Percentiles rank a stretch among this genome's conserved stretches.
These are phyloP conservation scores for Eufriesea mexicana DNA, from an alignment of 1,140 invertebrate species.

Conservation along the genomic window DNA sequence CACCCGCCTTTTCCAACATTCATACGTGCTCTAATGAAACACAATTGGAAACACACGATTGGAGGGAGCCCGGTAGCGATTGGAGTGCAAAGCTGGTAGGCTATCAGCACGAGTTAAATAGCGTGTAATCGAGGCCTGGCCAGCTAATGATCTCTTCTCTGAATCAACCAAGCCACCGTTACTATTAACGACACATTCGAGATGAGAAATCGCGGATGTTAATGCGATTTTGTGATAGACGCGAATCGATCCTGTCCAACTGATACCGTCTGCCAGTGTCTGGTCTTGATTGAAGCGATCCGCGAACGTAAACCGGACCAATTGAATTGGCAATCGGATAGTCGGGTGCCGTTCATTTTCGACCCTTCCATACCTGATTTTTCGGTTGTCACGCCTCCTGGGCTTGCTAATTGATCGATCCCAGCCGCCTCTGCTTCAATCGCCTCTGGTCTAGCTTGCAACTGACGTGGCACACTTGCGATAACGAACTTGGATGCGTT, in stretches of 20 bases:
- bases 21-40: neutral
- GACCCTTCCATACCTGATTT: neutral
- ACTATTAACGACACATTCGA: constrained; percentile 23
- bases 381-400: neutral
- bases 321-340: constrained; percentile 10
- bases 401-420: neutral
- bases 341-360: neutral
- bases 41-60: neutral
- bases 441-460: too few relatives aligned
- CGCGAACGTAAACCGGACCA: neutral
- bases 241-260: neutral
- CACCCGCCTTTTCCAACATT: neutral
- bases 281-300: neutral
- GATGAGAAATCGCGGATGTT: constrained; percentile 32
- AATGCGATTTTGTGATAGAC: constrained; percentile 28
- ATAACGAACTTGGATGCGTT: too few relatives aligned
- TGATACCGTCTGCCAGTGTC: neutral
- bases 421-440: too few relatives aligned
- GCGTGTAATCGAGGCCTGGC: constrained; percentile 12
- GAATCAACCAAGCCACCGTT: constrained; percentile 1
- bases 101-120: neutral
- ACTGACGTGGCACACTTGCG: too few relatives aligned
- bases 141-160: constrained; percentile 35
- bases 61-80: neutral
- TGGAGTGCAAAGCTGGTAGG: constrained; percentile 3